Evolutionary conservation across 2,113 vertebrate species (phyloP), one percentile per base, ranked within the genome.

Genomic region (Dunckerocampus dactyliophorus): DNA sequence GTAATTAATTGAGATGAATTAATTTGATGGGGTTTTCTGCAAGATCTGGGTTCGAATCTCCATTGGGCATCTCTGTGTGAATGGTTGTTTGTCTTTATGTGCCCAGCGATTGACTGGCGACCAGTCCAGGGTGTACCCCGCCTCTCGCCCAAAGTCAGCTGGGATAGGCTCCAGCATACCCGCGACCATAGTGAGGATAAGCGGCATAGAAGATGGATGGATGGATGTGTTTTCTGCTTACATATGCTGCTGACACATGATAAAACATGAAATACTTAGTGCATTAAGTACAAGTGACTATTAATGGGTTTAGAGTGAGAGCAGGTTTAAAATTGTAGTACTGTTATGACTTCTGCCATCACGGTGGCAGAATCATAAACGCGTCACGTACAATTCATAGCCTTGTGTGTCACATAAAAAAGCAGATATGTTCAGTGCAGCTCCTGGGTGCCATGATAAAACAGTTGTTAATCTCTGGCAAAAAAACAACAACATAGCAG

Each of bases 401-500:
- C 63, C 60, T 66, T 59, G 49, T 54, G 22, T 11, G 22, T 15
- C 21, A 22, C 39, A 59, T 66, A 59, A 47, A 16, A 39, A 43
- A 43, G 39, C 20, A 47, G 6, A 45, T 19, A 47, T 47, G 57
- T 47, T 9, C 9, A n/a, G 15, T 31, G 31, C 47, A 21, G 62
- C 81, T 75, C 62, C 11, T 57, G 60, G 75, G 67, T 70, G 63
- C 54, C 59, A 45, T 59, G 39, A 55, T 62, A 64, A 82, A 79
- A 77, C 79, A 49, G 77, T 71, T 59, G 69, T 80, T 83, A 69
- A 76, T 79, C 62, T 71, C 67, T 54, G 67, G 69, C 59, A 77
- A 83, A 42, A 14, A 43, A n/a, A n/a, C n/a, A n/a, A 43, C 5
- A 14, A 73, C 70, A 69, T 59, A 61, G 56, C 59, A 53, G 34